Evolutionary conservation across 2,888 invertebrate genomes (phyloP).

Genomic region (Dimorphilus gyrociliatus): DNA sequence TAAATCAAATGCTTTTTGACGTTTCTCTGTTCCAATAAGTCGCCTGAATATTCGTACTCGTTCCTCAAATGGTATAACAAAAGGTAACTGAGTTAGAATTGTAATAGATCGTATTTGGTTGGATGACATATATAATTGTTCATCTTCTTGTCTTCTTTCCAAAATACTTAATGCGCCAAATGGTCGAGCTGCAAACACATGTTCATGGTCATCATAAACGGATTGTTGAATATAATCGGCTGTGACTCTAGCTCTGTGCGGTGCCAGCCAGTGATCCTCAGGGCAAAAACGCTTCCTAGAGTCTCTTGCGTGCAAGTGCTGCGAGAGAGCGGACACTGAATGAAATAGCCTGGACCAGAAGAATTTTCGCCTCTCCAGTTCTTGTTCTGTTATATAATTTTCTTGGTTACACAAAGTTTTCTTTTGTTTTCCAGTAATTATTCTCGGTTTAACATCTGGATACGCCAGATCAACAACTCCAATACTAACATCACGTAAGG

Average conservation of each 20-base stretch:
- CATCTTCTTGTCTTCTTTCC: constrained; percentile 13
- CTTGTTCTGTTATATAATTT: constrained; percentile 1
- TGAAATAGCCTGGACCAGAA: constrained; percentile 19
- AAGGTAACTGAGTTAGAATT: constrained; percentile 77
- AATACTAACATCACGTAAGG: constrained; percentile 60
- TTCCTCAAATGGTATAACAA: constrained; percentile 76
- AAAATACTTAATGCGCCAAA: constrained; percentile 24
- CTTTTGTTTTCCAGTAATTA: constrained; percentile 47
- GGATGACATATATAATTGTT: constrained; percentile 46
- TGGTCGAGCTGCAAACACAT: constrained; percentile 20
- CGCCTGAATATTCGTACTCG: constrained; percentile 46
- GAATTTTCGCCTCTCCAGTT: background rate
- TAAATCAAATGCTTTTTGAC: too few species aligned
- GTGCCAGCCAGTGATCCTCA: constrained; percentile 50
- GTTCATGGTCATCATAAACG: constrained; percentile 21
- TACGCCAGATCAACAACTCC: constrained; percentile 71
- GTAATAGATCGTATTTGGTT: constrained; percentile 72
- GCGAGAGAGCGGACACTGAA: constrained; percentile 56
- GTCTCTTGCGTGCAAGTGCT: constrained; percentile 70
- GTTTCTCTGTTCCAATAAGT: too few species aligned
- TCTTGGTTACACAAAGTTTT: background rate
- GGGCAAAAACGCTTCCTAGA: constrained; percentile 61
- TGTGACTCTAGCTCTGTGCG: constrained; percentile 13
- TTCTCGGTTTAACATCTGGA: constrained; percentile 52
- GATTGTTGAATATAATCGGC: constrained; percentile 17